A percentile compares a stretch with the other conserved stretches of the same genome.
Evolutionary conservation across 2,888 invertebrate genomes (phyloP).

Genomic region (Portevinia maculata): DNA sequence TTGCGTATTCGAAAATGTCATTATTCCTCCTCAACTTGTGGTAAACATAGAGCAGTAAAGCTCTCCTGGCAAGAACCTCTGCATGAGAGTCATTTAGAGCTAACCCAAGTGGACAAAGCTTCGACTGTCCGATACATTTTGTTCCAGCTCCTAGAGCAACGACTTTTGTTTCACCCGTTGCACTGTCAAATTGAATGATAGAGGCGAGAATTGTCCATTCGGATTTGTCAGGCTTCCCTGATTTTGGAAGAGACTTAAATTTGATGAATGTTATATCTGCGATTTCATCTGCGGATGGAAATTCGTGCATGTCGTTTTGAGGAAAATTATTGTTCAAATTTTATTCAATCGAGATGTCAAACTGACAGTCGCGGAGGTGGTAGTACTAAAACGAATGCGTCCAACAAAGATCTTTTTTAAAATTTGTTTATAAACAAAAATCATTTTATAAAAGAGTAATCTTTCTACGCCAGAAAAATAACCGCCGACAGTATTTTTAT

Average conservation of each 20-base stretch:
- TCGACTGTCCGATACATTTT: conserved; percentile 92
- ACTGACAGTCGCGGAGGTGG: too few species aligned
- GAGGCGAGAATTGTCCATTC: conserved; percentile 95
- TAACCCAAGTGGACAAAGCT: conserved; percentile 87
- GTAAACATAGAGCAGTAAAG: conserved; percentile 90
- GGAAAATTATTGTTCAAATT: too few species aligned
- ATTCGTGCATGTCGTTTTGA: conserved; percentile 22
- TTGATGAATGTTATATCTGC: conserved; percentile 85
- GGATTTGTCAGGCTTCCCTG: conserved; percentile 88
- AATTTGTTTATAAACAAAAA: too few species aligned
- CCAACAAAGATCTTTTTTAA: too few species aligned
- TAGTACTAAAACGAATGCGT: conserved; percentile 21
- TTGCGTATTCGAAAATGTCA: conserved; percentile 80
- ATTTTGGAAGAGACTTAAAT: conserved; percentile 87
- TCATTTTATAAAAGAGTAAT: too few species aligned
- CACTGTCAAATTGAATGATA: conserved; percentile 85
- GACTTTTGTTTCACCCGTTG: conserved; percentile 83
- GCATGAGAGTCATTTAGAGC: conserved; percentile 96
- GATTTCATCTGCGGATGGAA: conserved; percentile 82
- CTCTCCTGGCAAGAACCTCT: conserved; percentile 93
- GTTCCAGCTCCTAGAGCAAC: conserved; percentile 95
- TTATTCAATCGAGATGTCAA: too few species aligned
- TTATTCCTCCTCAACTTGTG: conserved; percentile 84
- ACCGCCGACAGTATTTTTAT: too few species aligned
- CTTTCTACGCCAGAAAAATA: too few species aligned